Base-by-base conservation (phyloP, 1,140 invertebrate genomes). In the Parasteatoda tepidariorum region DNA sequence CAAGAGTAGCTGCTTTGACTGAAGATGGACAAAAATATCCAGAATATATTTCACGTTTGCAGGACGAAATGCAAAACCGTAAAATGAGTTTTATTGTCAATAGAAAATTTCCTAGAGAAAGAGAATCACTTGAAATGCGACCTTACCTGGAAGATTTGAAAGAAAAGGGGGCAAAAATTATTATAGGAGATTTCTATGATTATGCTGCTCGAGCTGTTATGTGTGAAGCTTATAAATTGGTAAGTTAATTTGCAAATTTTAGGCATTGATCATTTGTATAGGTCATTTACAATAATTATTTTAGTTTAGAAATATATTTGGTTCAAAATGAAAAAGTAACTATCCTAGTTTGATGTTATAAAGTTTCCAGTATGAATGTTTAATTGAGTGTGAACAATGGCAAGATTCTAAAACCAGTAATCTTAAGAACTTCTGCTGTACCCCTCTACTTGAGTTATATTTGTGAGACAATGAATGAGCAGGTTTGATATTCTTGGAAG, bases 21-120 rank as follows among this genome's bases (percentile, higher is more conserved):
- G 94, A 95, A 88, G 93, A 94, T 86, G 93, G 93, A 13, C 93
- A 95, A 86, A 94, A 94, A 87, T 94, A 95, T 78, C 93, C 93
- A 0, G 94, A 95, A 84, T 95, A 95, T 85, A 92, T 95, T 84
- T 92, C 93, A 0, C 90, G 92, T 31, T 91, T 95, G 88, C 92
- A 94, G 85, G 92, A 93, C 83, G 88, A 91, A 33, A 87, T 94
- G 1, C 90, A 92, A 70, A 87, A 90, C 28, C 90, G 93, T 84
- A 91, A 91, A 15, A 93, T 95, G 84, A 90, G 88, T 28, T 92
- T 95, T 83, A 91, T 94, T 34, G 91, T 91, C 0, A 95, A 94
- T 87, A 90, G 91, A 7, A 95, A 95, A 86, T 93, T 95, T 87
- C 91, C 92, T 0, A 89, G 90, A 81, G 91, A 86, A 7, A 76